Evolutionary conservation across 2,888 invertebrate genomes (phyloP).

Genomic region (Pollenia labialis): DNA sequence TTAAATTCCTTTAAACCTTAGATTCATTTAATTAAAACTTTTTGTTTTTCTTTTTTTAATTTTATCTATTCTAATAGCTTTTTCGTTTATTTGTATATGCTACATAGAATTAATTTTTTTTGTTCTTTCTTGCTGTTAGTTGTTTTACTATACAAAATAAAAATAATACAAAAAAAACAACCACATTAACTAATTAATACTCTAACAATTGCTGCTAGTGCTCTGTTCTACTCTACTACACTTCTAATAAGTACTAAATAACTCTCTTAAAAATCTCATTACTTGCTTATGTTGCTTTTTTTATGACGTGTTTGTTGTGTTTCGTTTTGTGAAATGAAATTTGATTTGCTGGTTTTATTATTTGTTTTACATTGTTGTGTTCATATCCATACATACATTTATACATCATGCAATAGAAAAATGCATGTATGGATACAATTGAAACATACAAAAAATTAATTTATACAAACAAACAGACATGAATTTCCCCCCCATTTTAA

Average conservation of each 20-base stretch:
- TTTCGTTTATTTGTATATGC: no score
- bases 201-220: not conserved
- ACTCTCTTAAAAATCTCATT: conserved; percentile 40
- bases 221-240: conserved; percentile 6
- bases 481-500: no score
- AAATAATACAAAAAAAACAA: not conserved
- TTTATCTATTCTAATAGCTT: no score
- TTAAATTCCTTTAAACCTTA: no score
- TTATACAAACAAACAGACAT: no score
- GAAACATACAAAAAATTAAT: no score
- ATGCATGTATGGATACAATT: not conserved
- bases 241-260: not conserved
- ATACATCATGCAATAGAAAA: not conserved
- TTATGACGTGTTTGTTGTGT: conserved; percentile 19
- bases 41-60: no score
- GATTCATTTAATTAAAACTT: no score
- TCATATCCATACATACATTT: not conserved
- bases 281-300: conserved; percentile 38
- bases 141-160: not conserved
- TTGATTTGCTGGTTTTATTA: conserved; percentile 74
- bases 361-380: not conserved
- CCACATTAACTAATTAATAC: not conserved
- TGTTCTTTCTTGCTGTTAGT: not conserved
- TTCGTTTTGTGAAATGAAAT: conserved; percentile 68
- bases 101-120: no score